Evolutionary conservation across 2,888 invertebrate species (phyloP).

Genomic region (Desoria tigrina): DNA sequence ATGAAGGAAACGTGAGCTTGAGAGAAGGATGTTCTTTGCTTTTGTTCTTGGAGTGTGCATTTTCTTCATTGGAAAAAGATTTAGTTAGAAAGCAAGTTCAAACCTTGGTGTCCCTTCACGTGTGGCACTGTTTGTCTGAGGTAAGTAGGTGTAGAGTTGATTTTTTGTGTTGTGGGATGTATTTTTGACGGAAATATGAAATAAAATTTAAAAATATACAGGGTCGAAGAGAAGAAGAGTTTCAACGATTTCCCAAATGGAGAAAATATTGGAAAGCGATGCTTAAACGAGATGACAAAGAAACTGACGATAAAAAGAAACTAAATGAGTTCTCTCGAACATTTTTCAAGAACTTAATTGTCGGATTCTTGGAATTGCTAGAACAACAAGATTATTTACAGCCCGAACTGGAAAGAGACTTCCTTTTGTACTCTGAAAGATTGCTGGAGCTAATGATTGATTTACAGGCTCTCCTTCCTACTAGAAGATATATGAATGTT

Average conservation of each 20-base stretch:
- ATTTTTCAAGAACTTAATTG: constrained; percentile 81
- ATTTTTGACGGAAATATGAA: neutral
- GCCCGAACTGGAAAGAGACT: constrained; percentile 55
- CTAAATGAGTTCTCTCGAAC: constrained; percentile 76
- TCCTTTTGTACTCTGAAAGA: constrained; percentile 85
- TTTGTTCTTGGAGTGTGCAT: constrained; percentile 92
- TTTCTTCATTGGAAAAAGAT: constrained; percentile 95
- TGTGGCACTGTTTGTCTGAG: constrained; percentile 87
- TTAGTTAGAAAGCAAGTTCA: constrained; percentile 90
- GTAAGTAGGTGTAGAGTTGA: constrained; percentile 59
- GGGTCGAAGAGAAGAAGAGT: constrained; percentile 82
- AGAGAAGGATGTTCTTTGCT: constrained; percentile 58
- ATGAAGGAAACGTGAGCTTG: constrained; percentile 82
- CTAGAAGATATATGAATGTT: constrained; percentile 93
- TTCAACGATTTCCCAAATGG: constrained; percentile 84
- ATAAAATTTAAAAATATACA: constrained; percentile 42
- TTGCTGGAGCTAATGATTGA: constrained; percentile 95
- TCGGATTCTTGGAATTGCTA: constrained; percentile 80
- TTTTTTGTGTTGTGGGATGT: too few relatives aligned
- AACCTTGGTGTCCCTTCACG: constrained; percentile 84
- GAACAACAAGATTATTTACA: constrained; percentile 60
- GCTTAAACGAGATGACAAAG: constrained; percentile 71
- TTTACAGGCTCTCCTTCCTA: constrained; percentile 90
- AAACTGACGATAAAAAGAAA: constrained; percentile 51
- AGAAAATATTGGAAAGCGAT: constrained; percentile 87